phyloP scores from a whole-genome alignment of 2,113 vertebrate genomes.

The Lontra canadensis region DNA sequence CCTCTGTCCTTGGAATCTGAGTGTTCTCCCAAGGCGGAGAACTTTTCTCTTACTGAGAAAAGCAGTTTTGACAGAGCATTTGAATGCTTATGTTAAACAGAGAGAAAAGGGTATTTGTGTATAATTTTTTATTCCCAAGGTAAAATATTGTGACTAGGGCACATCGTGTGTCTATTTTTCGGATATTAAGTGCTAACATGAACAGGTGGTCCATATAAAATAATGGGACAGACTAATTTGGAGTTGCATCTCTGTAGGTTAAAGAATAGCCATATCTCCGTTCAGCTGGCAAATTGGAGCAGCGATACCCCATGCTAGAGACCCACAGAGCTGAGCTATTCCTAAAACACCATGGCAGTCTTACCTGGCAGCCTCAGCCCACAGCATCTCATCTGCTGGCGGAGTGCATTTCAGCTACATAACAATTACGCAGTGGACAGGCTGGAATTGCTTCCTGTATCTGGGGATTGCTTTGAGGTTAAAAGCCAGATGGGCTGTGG shows the following conservation, averaged over 20 bases:
- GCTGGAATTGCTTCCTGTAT: not conserved
- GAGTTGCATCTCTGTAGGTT: not conserved
- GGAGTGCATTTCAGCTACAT: not conserved
- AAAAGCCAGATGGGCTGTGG: not conserved
- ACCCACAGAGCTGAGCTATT: not conserved
- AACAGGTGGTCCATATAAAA: not conserved
- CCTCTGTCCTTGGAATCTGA: not conserved
- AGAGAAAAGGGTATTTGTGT: not conserved
- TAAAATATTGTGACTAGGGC: not conserved
- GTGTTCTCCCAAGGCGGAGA: too few species aligned
- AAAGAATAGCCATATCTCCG: not conserved
- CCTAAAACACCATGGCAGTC: not conserved
- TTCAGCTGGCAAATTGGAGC: not conserved
- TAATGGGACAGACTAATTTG: not conserved
- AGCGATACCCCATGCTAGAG: not conserved
- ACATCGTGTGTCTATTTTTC: not conserved
- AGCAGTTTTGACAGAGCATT: not conserved
- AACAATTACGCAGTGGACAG: not conserved
- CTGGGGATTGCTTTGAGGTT: not conserved
- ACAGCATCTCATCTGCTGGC: not conserved
- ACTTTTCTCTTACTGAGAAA: not conserved
- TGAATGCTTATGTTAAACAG: not conserved
- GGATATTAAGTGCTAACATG: not conserved
- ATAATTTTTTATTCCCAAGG: not conserved
- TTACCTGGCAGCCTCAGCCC: not conserved